Conservation (phyloP, 1,140 invertebrate genomes). For the Mycetomoellerius zeteki region DNA sequence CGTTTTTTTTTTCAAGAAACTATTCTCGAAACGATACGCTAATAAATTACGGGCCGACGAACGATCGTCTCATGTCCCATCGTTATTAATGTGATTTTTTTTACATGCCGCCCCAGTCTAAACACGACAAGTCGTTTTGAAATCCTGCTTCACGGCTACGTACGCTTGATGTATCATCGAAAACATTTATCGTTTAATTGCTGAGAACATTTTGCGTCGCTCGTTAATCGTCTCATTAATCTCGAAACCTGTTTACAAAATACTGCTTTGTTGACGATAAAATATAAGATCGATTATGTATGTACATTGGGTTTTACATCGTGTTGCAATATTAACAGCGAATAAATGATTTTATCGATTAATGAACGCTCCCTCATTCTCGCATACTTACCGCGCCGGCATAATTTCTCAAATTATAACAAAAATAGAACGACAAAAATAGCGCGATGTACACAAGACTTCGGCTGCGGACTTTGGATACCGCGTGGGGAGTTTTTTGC, state of each 20-base stretch:
- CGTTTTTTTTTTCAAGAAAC: conserved; percentile 23
- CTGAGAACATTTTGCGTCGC: conserved; percentile 20
- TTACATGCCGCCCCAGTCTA: background rate
- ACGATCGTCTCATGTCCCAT: conserved; percentile 3
- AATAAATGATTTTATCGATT: conserved; percentile 27
- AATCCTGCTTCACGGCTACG: conserved; percentile 21
- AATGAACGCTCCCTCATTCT: background rate
- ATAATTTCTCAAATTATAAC: background rate
- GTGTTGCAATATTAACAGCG: background rate
- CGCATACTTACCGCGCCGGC: background rate
- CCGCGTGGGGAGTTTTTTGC: background rate
- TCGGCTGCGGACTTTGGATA: conserved; percentile 23
- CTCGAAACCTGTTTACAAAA: conserved; percentile 29
- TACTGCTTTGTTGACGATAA: conserved; percentile 19
- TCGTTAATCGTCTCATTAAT: conserved; percentile 54
- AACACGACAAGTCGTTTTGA: conserved; percentile 29
- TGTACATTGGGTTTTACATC: background rate
- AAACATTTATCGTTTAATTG: conserved; percentile 31
- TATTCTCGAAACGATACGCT: conserved; percentile 42
- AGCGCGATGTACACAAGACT: conserved; percentile 27
- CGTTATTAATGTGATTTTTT: conserved; percentile 59
- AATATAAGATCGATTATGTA: background rate
- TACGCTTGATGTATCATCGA: conserved; percentile 44
- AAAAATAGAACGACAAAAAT: conserved; percentile 16
- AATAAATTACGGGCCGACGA: conserved; percentile 39